Conservation (phyloP, 1,140 invertebrate genomes). For the Diachasmimorpha longicaudata region DNA sequence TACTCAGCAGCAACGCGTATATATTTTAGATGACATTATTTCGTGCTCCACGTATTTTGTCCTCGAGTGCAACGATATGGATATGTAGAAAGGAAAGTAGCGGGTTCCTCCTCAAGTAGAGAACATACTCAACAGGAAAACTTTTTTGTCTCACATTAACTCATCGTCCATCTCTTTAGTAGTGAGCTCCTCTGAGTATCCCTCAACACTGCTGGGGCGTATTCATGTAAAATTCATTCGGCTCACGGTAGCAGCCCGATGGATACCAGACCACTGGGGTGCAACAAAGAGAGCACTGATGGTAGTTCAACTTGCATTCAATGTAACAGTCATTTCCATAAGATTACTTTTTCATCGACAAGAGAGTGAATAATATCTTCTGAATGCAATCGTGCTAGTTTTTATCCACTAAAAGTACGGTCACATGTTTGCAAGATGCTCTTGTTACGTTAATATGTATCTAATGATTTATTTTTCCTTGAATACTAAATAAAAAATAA, state of each 20-base stretch:
- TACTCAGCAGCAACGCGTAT: slow-evolving; percentile 4
- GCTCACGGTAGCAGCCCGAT: slow-evolving; percentile 4
- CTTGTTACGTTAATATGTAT: no score
- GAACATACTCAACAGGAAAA: slow-evolving; percentile 7
- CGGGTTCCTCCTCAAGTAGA: slow-evolving; percentile 1
- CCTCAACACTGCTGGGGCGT: slow-evolving; percentile 3
- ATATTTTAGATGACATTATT: not conserved
- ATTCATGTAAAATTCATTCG: slow-evolving; percentile 35
- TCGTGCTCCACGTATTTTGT: not conserved
- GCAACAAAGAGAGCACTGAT: slow-evolving; percentile 24
- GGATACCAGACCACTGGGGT: slow-evolving; percentile 12
- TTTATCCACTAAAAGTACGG: no score
- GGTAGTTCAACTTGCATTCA: slow-evolving; percentile 22
- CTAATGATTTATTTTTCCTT: not conserved
- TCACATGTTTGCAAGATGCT: no score
- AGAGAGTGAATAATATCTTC: no score
- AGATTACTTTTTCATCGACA: not conserved
- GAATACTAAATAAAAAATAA: not conserved
- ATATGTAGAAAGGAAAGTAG: not conserved
- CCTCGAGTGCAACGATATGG: slow-evolving; percentile 11
- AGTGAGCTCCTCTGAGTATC: slow-evolving; percentile 13
- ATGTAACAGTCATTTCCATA: slow-evolving; percentile 16
- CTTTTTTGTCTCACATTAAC: slow-evolving; percentile 21
- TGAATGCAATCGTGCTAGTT: no score
- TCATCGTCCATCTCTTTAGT: slow-evolving; percentile 1